These are phyloP conservation scores for Seriola quinqueradiata DNA, from an alignment of 2,113 vertebrate genomes.

Conservation along the genomic window DNA sequence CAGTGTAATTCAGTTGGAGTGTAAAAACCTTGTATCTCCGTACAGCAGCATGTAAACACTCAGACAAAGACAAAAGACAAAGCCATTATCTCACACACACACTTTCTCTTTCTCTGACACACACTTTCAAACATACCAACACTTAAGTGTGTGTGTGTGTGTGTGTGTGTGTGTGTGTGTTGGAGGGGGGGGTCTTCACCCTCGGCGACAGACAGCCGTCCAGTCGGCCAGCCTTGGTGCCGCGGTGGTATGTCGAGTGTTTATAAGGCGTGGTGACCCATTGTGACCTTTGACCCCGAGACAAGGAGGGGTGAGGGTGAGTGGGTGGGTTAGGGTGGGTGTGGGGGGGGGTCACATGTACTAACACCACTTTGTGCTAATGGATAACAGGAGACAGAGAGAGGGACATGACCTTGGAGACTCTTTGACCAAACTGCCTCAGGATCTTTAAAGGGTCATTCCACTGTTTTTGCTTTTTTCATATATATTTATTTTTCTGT, in stretches of 20 bases:
- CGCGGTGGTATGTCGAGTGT: conserved; percentile 75
- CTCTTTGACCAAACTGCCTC: neutral
- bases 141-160: conserved; percentile 23
- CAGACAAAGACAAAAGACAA: conserved; percentile 3
- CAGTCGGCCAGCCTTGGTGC: conserved; percentile 52
- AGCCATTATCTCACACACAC: neutral
- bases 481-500: no score
- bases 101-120: conserved; percentile 50
- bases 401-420: conserved; percentile 54
- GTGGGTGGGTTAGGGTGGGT: neutral
- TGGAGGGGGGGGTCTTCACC: conserved; percentile 21
- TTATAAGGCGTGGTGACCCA: conserved; percentile 78
- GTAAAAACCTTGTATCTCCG: neutral
- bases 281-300: conserved; percentile 70
- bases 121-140: conserved; percentile 45
- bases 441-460: neutral
- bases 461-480: neutral
- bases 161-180: conserved; percentile 15
- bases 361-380: conserved; percentile 68
- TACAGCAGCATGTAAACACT: neutral
- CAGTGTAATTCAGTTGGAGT: neutral
- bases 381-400: conserved; percentile 47
- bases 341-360: conserved; percentile 27
- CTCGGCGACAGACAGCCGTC: conserved; percentile 53
- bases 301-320: conserved; percentile 34